phyloP scores from a whole-genome alignment of 2,888 invertebrate genomes.

The Brachyopa scutellaris region DNA sequence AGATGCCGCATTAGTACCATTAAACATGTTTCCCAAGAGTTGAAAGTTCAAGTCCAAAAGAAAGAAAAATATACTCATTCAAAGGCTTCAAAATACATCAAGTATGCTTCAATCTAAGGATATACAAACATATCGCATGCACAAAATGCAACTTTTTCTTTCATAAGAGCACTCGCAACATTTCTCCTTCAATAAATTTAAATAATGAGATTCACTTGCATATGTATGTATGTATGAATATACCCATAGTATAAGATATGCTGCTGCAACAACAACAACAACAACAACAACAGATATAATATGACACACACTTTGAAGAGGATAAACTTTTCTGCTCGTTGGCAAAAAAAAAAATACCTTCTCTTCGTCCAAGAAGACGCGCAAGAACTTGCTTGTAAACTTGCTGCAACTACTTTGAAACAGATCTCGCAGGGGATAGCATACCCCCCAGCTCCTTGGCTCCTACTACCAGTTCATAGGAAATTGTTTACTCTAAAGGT shows the following conservation, averaged over 20 bases:
- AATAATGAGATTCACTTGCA: conserved; percentile 48
- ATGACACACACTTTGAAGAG: not conserved
- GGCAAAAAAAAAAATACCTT: not conserved
- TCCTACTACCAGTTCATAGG: not conserved
- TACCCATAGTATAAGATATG: conserved; percentile 12
- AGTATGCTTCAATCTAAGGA: conserved; percentile 24
- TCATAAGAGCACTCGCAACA: conserved; percentile 30
- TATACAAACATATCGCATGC: conserved; percentile 15
- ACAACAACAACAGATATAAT: conserved; percentile 3
- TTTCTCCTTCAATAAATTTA: conserved; percentile 45
- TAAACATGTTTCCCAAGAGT: conserved; percentile 11
- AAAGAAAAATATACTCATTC: not conserved
- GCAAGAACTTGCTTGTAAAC: conserved; percentile 49
- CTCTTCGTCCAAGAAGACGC: conserved; percentile 8
- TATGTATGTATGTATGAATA: too few relatives aligned
- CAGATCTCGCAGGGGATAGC: conserved; percentile 49
- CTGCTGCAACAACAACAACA: too few relatives aligned
- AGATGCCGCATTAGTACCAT: not conserved
- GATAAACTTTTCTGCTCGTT: conserved; percentile 18
- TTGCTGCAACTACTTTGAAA: conserved; percentile 48
- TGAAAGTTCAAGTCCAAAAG: conserved; percentile 17
- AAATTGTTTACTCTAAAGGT: conserved; percentile 52
- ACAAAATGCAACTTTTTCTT: conserved; percentile 30
- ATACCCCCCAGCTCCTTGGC: not conserved
- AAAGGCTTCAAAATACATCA: conserved; percentile 20